Evolutionary conservation across 2,888 invertebrate species (phyloP).

Genomic region (Dendrolimus pini): DNA sequence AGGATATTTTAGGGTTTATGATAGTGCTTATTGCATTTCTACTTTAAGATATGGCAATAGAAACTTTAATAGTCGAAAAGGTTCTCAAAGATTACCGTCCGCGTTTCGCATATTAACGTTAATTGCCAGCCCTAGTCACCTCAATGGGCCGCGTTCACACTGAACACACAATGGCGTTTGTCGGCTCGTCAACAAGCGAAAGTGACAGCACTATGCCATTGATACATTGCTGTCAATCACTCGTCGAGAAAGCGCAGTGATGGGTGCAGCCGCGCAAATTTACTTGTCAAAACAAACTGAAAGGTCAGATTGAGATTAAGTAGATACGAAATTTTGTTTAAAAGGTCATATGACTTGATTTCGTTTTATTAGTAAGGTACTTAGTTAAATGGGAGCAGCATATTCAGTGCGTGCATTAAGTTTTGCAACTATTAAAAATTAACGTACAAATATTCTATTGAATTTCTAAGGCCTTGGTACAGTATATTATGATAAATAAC

Average conservation of each 20-base stretch:
- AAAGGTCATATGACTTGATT: neutral
- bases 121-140: conserved; percentile 4
- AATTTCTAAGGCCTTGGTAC: no score
- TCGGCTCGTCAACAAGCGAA: conserved; percentile 27
- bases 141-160: neutral
- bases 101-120: conserved; percentile 1
- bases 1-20: no score
- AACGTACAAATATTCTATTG: no score
- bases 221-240: conserved; percentile 21
- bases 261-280: conserved; percentile 8
- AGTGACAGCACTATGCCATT: conserved; percentile 24
- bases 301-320: conserved; percentile 3
- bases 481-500: no score
- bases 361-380: no score
- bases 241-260: conserved; percentile 16
- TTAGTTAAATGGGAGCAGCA: no score
- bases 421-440: no score
- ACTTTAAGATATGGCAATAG: neutral
- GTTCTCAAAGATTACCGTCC: neutral
- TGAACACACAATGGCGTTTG: conserved; percentile 12
- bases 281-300: conserved; percentile 19
- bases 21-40: neutral
- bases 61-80: neutral
- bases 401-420: no score
- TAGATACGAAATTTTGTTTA: neutral